Evolutionary conservation across 2,888 invertebrate species (phyloP).

Genomic region (Scaptomyza caliginosa): DNA sequence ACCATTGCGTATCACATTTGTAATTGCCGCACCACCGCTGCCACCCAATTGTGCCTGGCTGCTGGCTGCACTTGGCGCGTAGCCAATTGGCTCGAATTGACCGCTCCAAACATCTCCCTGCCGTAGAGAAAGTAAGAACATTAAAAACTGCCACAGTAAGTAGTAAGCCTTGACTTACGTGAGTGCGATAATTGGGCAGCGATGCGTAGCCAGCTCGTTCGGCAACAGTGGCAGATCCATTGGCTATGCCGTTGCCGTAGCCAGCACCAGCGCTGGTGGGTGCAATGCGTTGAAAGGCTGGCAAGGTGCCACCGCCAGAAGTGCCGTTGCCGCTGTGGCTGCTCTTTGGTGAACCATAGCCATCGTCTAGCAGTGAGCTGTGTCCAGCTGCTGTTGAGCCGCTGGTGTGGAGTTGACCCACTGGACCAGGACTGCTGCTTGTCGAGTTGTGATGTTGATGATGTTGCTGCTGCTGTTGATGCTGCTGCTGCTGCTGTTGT

Average conservation of each 20-base stretch:
- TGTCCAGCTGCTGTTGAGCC: slow-evolving; percentile 56
- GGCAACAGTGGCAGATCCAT: slow-evolving; percentile 63
- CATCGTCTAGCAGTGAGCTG: slow-evolving; percentile 71
- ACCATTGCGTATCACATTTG: slow-evolving; percentile 82
- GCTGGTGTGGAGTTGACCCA: slow-evolving; percentile 54
- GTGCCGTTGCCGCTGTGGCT: slow-evolving; percentile 73
- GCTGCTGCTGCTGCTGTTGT: slow-evolving; percentile 42
- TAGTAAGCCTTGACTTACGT: slow-evolving; percentile 69
- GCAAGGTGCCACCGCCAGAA: slow-evolving; percentile 73
- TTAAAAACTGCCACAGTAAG: not conserved
- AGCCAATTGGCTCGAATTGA: slow-evolving; percentile 82
- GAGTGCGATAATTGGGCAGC: slow-evolving; percentile 81
- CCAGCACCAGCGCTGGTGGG: slow-evolving; percentile 56
- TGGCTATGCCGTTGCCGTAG: slow-evolving; percentile 62
- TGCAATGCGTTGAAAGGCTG: slow-evolving; percentile 82
- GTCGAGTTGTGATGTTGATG: slow-evolving; percentile 69
- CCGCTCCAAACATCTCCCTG: slow-evolving; percentile 80
- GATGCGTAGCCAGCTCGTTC: slow-evolving; percentile 77
- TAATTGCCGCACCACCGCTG: slow-evolving; percentile 57
- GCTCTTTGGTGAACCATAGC: slow-evolving; percentile 82
- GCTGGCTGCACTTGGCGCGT: slow-evolving; percentile 67
- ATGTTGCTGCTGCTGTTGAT: slow-evolving; percentile 54
- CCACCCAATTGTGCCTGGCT: slow-evolving; percentile 64
- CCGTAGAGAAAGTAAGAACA: slow-evolving; percentile 16
- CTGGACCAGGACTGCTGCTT: slow-evolving; percentile 65